These are phyloP conservation scores for Bufotes viridis DNA, from an alignment of 2,797 vertebrate genomes.

Conservation along the genomic window DNA sequence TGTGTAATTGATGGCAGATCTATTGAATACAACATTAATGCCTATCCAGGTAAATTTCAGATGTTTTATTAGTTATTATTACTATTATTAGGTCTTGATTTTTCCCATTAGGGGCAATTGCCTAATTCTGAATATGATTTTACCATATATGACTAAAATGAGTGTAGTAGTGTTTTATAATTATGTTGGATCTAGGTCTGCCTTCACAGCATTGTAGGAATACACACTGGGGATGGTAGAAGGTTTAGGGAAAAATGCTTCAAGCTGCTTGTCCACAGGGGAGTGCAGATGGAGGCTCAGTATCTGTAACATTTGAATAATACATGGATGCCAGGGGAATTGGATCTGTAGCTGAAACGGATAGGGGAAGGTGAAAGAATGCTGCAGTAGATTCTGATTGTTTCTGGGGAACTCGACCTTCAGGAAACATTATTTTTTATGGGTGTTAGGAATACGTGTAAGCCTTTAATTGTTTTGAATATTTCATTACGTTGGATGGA, in stretches of 20 bases:
- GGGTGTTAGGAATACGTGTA: background rate
- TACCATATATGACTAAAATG: background rate
- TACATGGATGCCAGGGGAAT: slow-evolving; percentile 52
- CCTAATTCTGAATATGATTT: background rate
- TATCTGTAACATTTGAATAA: slow-evolving; percentile 58
- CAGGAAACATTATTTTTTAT: background rate
- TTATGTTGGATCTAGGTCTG: background rate
- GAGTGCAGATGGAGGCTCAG: slow-evolving; percentile 30
- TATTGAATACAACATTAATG: too few species aligned
- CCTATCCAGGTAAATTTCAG: too few species aligned
- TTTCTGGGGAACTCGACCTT: slow-evolving; percentile 24
- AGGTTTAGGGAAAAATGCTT: slow-evolving; percentile 9
- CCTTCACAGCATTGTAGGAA: background rate
- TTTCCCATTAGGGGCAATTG: background rate
- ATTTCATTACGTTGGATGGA: background rate
- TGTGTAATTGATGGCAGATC: too few species aligned
- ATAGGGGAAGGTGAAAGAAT: slow-evolving; percentile 50
- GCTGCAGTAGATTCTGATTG: slow-evolving; percentile 18
- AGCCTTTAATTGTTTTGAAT: background rate
- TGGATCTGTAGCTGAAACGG: slow-evolving; percentile 48
- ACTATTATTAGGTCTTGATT: background rate
- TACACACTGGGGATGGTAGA: background rate
- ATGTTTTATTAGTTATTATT: background rate
- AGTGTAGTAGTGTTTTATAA: background rate
- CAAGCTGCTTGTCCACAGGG: background rate